phyloP scores from a whole-genome alignment of 2,888 invertebrate genomes.

The Acanthopleura granulata region DNA sequence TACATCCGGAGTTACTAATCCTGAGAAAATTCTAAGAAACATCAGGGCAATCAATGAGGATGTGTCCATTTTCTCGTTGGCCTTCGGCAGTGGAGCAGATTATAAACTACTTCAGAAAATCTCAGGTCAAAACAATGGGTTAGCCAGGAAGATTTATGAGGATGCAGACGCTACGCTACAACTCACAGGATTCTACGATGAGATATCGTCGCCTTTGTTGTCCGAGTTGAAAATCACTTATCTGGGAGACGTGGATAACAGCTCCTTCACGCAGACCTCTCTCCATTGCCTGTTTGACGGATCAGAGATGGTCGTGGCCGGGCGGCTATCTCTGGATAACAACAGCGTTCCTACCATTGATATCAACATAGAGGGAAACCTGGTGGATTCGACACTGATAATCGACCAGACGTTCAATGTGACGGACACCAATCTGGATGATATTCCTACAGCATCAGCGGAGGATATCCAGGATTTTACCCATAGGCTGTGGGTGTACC shows the following conservation, averaged over 20 bases:
- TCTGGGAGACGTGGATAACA: constrained; percentile 50
- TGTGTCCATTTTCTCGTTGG: constrained; percentile 48
- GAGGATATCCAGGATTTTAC: constrained; percentile 10
- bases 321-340: constrained; percentile 18
- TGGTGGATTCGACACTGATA: neutral
- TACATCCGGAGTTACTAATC: constrained; percentile 64
- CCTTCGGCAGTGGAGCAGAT: constrained; percentile 49
- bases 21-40: constrained; percentile 51
- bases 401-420: neutral
- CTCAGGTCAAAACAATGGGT: constrained; percentile 77
- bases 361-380: neutral
- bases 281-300: constrained; percentile 47
- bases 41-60: constrained; percentile 35
- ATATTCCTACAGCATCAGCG: neutral
- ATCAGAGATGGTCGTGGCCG: constrained; percentile 47
- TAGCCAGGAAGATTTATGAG: constrained; percentile 81
- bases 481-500: constrained; percentile 45
- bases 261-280: constrained; percentile 36
- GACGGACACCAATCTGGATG: neutral
- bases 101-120: constrained; percentile 44
- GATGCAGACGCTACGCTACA: constrained; percentile 80
- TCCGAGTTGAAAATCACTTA: constrained; percentile 79
- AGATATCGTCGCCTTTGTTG: constrained; percentile 80
- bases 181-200: constrained; percentile 75
- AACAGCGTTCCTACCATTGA: constrained; percentile 9